These are phyloP conservation scores for Cataglyphis cursor DNA, from an alignment of 2,888 invertebrate genomes.

Conservation along the genomic window DNA sequence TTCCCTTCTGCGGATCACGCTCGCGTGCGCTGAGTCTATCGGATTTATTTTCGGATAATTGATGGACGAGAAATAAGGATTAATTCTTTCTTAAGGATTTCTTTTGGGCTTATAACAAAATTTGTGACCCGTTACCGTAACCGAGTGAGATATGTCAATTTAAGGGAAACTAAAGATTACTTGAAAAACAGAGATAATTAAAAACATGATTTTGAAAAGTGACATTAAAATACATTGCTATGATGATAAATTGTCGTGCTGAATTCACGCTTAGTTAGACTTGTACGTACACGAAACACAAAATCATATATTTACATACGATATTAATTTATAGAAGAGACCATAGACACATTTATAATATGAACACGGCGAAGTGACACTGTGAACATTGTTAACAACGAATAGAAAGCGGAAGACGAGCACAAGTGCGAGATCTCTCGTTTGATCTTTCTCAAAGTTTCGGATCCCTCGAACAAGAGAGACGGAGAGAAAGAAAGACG, in stretches of 20 bases:
- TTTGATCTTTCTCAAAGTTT: slow-evolving; percentile 77
- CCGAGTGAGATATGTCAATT: not conserved
- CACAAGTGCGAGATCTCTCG: slow-evolving; percentile 56
- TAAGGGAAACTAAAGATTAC: not conserved
- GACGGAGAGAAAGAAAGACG: not conserved
- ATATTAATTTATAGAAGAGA: not conserved
- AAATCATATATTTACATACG: not conserved
- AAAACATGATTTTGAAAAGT: not conserved
- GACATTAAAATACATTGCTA: not conserved
- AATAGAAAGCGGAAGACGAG: slow-evolving; percentile 26
- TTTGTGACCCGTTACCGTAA: not conserved
- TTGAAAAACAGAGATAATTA: not conserved
- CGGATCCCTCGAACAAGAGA: slow-evolving; percentile 59
- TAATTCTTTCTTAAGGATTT: not conserved
- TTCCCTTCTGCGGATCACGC: slow-evolving; percentile 20
- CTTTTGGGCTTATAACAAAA: not conserved
- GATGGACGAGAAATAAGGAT: slow-evolving; percentile 22
- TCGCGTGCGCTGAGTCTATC: slow-evolving; percentile 13
- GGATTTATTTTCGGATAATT: not conserved
- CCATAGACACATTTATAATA: slow-evolving; percentile 5
- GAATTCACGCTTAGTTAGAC: not conserved
- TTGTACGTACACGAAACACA: not conserved
- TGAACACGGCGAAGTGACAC: slow-evolving; percentile 13
- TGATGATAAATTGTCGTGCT: not conserved
- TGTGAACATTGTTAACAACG: slow-evolving; percentile 17